Conservation (phyloP, 2,888 invertebrate genomes). For the Drosophila ezoana region DNA sequence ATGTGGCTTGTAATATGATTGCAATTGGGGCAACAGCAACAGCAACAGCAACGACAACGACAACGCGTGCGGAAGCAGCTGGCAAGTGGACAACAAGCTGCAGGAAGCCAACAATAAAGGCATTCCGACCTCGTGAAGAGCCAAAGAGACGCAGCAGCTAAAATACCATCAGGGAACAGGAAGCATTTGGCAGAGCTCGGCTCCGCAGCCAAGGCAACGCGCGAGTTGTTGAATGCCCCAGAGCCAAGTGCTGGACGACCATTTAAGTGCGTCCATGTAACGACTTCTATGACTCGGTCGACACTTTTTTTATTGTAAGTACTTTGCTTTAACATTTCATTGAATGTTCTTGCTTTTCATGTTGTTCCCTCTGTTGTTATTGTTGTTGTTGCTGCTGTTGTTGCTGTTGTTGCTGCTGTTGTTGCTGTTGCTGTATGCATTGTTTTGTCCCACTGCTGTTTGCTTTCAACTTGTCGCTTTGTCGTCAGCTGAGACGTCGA, state of each 20-base stretch:
- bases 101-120: slow-evolving; percentile 68
- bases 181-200: slow-evolving; percentile 36
- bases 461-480: slow-evolving; percentile 60
- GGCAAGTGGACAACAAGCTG: slow-evolving; percentile 68
- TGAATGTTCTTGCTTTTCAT: slow-evolving; percentile 35
- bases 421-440: slow-evolving; percentile 41
- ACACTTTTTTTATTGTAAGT: slow-evolving; percentile 71
- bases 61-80: slow-evolving; percentile 30
- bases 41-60: slow-evolving; percentile 21
- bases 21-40: slow-evolving; percentile 56
- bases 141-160: slow-evolving; percentile 18
- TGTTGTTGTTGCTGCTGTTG: slow-evolving; percentile 1
- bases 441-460: slow-evolving; percentile 52
- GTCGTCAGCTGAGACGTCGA: slow-evolving; percentile 33
- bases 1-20: slow-evolving; percentile 78
- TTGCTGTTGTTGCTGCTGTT: slow-evolving; percentile 8
- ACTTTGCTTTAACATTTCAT: slow-evolving; percentile 58
- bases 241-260: slow-evolving; percentile 33
- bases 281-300: slow-evolving; percentile 43
- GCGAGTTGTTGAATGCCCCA: neutral
- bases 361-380: slow-evolving; percentile 5
- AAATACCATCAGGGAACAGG: slow-evolving; percentile 47
- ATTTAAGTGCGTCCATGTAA: slow-evolving; percentile 57
- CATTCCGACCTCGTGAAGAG: slow-evolving; percentile 41
- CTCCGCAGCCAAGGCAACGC: slow-evolving; percentile 7